Percentiles rank a stretch among this genome's conserved stretches.
These are phyloP conservation scores for Neria commutata DNA, from an alignment of 2,888 invertebrate species.

Conservation along the genomic window DNA sequence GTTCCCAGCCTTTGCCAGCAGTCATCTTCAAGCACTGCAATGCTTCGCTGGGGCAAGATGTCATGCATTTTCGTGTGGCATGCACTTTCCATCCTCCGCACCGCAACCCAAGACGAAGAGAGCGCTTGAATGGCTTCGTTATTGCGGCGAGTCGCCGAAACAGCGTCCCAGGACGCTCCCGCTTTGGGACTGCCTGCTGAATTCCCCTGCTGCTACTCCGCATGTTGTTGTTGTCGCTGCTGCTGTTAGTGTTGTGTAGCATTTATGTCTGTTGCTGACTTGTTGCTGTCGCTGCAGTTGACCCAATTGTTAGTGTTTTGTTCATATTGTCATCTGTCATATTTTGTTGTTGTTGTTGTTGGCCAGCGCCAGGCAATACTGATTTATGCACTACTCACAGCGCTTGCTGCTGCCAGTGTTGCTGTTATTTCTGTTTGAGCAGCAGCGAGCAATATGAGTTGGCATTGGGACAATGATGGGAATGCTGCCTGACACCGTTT, in stretches of 20 bases:
- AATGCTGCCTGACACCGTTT: too few relatives aligned
- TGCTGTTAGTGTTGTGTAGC: not conserved
- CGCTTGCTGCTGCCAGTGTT: too few relatives aligned
- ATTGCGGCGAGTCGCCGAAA: not conserved
- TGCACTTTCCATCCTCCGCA: not conserved
- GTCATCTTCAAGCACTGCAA: conserved; percentile 5
- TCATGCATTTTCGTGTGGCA: not conserved
- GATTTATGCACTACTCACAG: not conserved
- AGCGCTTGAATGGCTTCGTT: not conserved
- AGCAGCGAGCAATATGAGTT: too few relatives aligned
- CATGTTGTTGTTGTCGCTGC: not conserved
- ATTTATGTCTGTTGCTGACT: not conserved
- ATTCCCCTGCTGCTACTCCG: too few relatives aligned
- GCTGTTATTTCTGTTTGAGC: too few relatives aligned
- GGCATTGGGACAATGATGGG: too few relatives aligned
- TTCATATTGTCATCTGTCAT: conserved; percentile 18
- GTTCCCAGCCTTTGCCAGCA: conserved; percentile 8
- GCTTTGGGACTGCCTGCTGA: conserved; percentile 15
- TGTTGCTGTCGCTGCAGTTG: conserved; percentile 11
- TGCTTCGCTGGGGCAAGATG: not conserved
- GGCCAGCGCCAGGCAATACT: not conserved
- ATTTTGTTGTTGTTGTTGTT: not conserved
- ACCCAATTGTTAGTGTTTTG: conserved; percentile 27
- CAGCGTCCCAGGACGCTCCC: conserved; percentile 6
- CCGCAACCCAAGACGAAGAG: not conserved